Evolutionary conservation across 2,113 vertebrate species (phyloP).

Genomic region (Chaetorhynchus papuensis): DNA sequence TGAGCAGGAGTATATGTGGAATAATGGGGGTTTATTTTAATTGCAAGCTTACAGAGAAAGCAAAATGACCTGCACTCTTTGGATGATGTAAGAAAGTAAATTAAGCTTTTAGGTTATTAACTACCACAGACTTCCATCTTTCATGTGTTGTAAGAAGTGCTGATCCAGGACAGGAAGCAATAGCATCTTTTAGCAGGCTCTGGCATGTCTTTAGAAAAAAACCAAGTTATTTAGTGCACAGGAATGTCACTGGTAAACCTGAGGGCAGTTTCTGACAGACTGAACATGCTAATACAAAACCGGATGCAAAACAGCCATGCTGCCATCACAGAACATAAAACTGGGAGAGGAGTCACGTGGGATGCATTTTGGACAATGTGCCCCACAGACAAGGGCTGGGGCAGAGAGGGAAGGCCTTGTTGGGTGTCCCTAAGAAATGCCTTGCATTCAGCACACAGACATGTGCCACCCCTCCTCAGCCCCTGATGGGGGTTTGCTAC

Average conservation of each 20-base stretch:
- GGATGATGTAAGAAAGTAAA: background rate
- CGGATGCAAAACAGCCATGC: background rate
- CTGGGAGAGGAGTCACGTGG: background rate
- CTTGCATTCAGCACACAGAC: background rate
- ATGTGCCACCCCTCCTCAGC: fast-evolving
- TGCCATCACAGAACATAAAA: background rate
- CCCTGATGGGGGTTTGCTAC: fast-evolving
- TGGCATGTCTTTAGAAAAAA: background rate
- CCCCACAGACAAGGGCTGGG: background rate
- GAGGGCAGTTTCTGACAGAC: background rate
- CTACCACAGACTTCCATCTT: background rate
- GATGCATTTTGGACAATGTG: background rate
- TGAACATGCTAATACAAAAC: background rate
- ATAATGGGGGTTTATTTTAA: background rate
- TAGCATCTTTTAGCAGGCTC: background rate
- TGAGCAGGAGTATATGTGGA: background rate
- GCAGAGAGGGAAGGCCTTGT: no score
- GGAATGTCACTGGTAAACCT: background rate
- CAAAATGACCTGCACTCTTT: background rate
- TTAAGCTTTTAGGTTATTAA: background rate
- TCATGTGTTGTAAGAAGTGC: background rate
- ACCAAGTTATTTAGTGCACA: fast-evolving
- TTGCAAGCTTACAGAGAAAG: background rate
- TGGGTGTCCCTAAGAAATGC: fast-evolving
- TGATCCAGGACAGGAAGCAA: background rate